Evolutionary conservation across 2,113 vertebrate species (phyloP).

Genomic region (Corythornis madagascariensis): DNA sequence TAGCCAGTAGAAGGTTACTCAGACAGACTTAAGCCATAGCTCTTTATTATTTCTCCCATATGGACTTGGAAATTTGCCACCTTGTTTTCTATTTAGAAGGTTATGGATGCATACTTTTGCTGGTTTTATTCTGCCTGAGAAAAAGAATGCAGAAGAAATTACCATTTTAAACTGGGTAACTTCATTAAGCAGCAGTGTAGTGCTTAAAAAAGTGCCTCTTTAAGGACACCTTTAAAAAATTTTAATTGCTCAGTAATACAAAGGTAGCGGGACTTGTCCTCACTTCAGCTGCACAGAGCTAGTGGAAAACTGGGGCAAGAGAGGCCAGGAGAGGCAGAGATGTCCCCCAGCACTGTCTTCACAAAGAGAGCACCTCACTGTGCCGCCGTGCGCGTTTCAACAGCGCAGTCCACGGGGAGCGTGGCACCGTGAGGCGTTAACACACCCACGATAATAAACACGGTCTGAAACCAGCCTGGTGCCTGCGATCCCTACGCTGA

Average conservation of each 20-base stretch:
- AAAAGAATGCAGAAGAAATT: neutral
- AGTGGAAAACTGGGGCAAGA: neutral
- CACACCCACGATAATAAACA: rapidly evolving
- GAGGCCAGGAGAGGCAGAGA: neutral
- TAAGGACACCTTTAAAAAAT: neutral
- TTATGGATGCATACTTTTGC: neutral
- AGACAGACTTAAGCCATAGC: neutral
- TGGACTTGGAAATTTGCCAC: neutral
- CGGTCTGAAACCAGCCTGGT: neutral
- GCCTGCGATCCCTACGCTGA: neutral
- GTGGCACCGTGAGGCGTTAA: rapidly evolving
- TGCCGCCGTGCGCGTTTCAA: neutral
- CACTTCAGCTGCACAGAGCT: neutral
- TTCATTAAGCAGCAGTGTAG: neutral
- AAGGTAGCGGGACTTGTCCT: neutral
- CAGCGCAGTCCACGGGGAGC: rapidly evolving
- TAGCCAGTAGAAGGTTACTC: neutral
- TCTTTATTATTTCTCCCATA: neutral
- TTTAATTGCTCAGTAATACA: neutral
- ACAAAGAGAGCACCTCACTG: neutral
- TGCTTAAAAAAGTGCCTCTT: neutral
- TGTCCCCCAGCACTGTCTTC: neutral
- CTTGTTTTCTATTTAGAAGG: neutral
- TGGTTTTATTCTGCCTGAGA: neutral
- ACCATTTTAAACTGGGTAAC: neutral